phyloP scores from a whole-genome alignment of 2,797 vertebrate species.

The Setipinna tenuifilis region DNA sequence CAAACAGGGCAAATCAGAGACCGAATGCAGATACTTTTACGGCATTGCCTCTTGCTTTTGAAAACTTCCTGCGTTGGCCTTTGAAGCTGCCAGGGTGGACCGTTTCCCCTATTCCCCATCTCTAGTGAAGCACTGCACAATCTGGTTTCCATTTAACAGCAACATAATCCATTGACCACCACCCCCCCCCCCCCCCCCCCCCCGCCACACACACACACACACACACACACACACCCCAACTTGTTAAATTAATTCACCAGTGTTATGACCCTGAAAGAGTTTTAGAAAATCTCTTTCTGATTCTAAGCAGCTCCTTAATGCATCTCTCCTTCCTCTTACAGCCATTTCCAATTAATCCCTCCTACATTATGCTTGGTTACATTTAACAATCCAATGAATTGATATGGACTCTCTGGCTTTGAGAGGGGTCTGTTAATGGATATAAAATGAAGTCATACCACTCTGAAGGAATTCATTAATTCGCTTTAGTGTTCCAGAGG shows the following conservation, averaged over 20 bases:
- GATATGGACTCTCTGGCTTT: constrained; percentile 74
- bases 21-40: not conserved
- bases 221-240: constrained; percentile 45
- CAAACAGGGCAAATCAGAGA: not conserved
- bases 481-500: constrained; percentile 57
- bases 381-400: constrained; percentile 81
- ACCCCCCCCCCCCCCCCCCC: not conserved
- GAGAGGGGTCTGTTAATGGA: constrained; percentile 74
- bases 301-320: constrained; percentile 76
- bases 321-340: constrained; percentile 65
- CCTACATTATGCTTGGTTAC: constrained; percentile 79
- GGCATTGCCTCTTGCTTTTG: not conserved
- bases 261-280: constrained; percentile 72
- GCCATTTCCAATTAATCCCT: constrained; percentile 78
- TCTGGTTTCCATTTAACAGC: constrained; percentile 55
- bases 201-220: constrained; percentile 54
- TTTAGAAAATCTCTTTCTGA: constrained; percentile 76
- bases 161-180: constrained; percentile 58
- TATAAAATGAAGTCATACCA: constrained; percentile 73
- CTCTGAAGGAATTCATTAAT: constrained; percentile 66
- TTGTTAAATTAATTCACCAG: constrained; percentile 70
- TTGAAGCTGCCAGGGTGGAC: constrained; percentile 40
- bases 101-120: not conserved
- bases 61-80: constrained; percentile 19
- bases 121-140: constrained; percentile 40